These are phyloP conservation scores for Uloborus diversus DNA, from an alignment of 1,140 invertebrate genomes.

Conservation along the genomic window DNA sequence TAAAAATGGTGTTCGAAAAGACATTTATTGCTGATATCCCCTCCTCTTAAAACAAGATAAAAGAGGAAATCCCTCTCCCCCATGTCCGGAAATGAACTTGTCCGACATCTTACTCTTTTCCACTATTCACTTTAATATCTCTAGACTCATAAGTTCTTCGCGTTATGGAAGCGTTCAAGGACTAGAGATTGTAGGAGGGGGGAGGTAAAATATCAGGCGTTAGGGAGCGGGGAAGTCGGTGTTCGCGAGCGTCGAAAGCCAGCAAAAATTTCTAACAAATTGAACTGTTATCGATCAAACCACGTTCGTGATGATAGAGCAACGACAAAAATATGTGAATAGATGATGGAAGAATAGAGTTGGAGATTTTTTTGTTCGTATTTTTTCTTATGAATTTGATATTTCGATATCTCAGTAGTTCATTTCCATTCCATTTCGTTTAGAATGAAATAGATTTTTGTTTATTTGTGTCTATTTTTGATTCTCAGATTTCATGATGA, in stretches of 20 bases:
- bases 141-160: slow-evolving; percentile 12
- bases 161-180: neutral
- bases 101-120: slow-evolving; percentile 17
- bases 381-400: neutral
- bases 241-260: neutral
- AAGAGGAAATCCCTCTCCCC: neutral
- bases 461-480: neutral
- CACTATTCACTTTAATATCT: slow-evolving; percentile 16
- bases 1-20: neutral
- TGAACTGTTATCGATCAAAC: slow-evolving; percentile 22
- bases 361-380: neutral
- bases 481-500: too few relatives aligned
- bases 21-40: slow-evolving; percentile 7
- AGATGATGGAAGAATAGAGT: neutral
- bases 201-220: neutral
- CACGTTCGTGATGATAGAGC: neutral
- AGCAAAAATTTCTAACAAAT: slow-evolving; percentile 26
- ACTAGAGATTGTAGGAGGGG: neutral
- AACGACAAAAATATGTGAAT: neutral
- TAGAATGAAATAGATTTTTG: neutral
- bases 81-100: slow-evolving; percentile 11
- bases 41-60: neutral
- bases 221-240: neutral
- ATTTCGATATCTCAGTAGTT: neutral
- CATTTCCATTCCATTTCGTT: neutral